Percentiles rank a stretch among this genome's conserved stretches.
These are phyloP conservation scores for Formica exsecta DNA, from an alignment of 1,140 invertebrate genomes.

Conservation along the genomic window DNA sequence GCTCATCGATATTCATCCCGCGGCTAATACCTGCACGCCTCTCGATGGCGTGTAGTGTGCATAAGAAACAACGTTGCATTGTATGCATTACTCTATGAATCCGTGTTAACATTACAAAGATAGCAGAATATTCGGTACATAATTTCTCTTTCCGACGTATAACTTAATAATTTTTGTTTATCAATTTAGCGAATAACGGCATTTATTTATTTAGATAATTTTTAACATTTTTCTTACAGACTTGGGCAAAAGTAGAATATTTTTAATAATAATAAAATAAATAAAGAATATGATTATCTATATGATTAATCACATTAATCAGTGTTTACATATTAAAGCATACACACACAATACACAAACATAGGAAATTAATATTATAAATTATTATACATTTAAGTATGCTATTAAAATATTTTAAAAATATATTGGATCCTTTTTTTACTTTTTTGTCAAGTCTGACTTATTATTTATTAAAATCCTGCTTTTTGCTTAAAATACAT, in stretches of 20 bases:
- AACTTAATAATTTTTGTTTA: not conserved
- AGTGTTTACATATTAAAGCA: not conserved
- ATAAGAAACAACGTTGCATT: slow-evolving; percentile 59
- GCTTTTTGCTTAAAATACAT: no score
- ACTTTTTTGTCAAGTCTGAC: no score
- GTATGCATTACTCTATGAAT: slow-evolving; percentile 50
- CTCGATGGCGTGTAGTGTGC: slow-evolving; percentile 62
- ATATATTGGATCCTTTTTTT: no score
- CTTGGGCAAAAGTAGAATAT: not conserved
- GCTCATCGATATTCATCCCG: slow-evolving; percentile 65
- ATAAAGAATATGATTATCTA: not conserved
- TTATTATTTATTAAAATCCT: not conserved
- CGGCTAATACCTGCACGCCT: slow-evolving; percentile 60
- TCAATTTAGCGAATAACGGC: not conserved
- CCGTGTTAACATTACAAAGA: slow-evolving; percentile 60
- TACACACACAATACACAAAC: not conserved
- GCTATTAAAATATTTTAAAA: not conserved
- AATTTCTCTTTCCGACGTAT: slow-evolving; percentile 1
- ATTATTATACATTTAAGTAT: not conserved
- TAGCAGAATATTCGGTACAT: slow-evolving; percentile 35
- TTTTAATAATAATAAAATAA: slow-evolving; percentile 24
- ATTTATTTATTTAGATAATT: not conserved
- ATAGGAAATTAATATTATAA: not conserved
- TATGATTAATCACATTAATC: not conserved
- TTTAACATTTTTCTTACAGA: not conserved